Evolutionary conservation across 64 coral and sea anemone species (phyloP).

Genomic region (Pachyseris speciosa): DNA sequence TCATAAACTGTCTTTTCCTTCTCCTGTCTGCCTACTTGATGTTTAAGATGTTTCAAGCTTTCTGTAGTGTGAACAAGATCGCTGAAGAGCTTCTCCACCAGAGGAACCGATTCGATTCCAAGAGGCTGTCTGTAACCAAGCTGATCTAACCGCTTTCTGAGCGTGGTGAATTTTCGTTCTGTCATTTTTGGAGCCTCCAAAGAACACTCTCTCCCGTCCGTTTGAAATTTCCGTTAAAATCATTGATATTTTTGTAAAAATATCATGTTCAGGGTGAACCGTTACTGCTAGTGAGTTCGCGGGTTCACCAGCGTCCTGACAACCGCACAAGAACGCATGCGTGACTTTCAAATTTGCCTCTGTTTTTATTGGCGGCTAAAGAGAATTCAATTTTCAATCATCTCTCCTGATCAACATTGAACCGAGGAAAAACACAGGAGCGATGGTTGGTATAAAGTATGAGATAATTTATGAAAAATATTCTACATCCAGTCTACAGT

Average conservation of each 20-base stretch:
- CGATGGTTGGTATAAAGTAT: too few relatives aligned
- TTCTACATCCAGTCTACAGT: too few relatives aligned
- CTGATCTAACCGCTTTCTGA: conserved; percentile 98
- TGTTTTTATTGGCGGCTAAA: conserved; percentile 17
- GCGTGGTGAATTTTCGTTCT: conserved; percentile 96
- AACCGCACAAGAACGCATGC: conserved; percentile 78
- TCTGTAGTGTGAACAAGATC: conserved; percentile 99
- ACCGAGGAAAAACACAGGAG: too few relatives aligned
- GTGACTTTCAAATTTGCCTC: conserved; percentile 98
- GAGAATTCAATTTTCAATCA: conserved; percentile 14
- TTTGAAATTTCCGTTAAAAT: conserved; percentile 25
- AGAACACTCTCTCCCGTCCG: neutral
- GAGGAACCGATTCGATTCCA: conserved; percentile 96
- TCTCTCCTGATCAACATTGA: too few relatives aligned
- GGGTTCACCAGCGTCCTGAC: conserved; percentile 55
- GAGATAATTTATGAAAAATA: too few relatives aligned
- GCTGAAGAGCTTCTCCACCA: conserved; percentile 99
- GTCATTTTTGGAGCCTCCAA: conserved; percentile 67
- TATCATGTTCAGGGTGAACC: conserved; percentile 66
- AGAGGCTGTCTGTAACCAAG: conserved; percentile 97
- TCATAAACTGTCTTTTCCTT: conserved; percentile 85
- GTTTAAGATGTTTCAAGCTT: conserved; percentile 98
- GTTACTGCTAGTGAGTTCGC: conserved; percentile 71
- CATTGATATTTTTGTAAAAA: conserved; percentile 26
- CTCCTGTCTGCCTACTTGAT: conserved; percentile 78